Conservation (phyloP, 2,113 vertebrate genomes). For the Oncorhynchus masou region DNA sequence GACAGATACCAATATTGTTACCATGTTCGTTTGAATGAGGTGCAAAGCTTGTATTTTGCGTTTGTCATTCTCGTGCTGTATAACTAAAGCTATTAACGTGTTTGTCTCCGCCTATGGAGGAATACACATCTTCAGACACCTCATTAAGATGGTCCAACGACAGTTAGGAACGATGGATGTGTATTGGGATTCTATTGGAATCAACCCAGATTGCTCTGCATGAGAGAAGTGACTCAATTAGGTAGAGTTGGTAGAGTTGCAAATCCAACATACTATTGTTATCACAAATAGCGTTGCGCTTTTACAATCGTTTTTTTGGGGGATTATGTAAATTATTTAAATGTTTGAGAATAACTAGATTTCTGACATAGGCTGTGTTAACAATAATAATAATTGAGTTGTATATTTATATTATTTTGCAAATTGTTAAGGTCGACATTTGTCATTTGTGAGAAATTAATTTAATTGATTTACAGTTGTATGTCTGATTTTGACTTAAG, state of each 20-base stretch:
- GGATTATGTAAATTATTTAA: background rate
- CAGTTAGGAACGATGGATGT: constrained; percentile 62
- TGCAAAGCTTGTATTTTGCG: constrained; percentile 76
- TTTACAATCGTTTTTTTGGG: background rate
- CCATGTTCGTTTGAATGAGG: constrained; percentile 66
- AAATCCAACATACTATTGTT: background rate
- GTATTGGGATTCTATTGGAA: constrained; percentile 73
- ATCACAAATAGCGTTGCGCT: background rate
- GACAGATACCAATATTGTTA: constrained; percentile 64
- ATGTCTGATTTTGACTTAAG: background rate
- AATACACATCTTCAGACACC: constrained; percentile 79
- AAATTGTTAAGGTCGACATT: no score
- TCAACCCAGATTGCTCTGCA: constrained; percentile 28
- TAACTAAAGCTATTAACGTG: constrained; percentile 63
- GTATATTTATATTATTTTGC: background rate
- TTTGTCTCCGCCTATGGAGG: constrained; percentile 55
- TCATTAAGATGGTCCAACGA: constrained; percentile 32
- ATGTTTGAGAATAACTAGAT: background rate
- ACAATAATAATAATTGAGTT: background rate
- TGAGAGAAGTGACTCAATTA: background rate
- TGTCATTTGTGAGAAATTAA: background rate
- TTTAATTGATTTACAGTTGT: background rate
- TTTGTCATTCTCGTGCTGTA: constrained; percentile 71
- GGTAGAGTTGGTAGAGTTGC: background rate
- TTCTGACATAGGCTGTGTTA: background rate